These are phyloP conservation scores for Megalopta genalis DNA, from an alignment of 1,140 invertebrate species.

Conservation along the genomic window DNA sequence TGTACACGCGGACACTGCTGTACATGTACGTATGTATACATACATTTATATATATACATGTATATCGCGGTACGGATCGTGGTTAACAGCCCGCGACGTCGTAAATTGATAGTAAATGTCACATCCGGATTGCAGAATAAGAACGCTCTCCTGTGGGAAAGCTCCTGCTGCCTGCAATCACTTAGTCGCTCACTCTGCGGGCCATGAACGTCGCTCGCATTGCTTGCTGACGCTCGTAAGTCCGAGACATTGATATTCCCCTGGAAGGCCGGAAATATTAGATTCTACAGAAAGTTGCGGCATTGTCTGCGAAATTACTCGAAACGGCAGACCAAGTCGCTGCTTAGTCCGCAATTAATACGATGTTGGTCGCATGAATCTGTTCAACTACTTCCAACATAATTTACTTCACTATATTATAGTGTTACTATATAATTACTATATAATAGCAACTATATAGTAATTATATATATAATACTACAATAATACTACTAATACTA, in stretches of 20 bases:
- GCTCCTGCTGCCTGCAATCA: slow-evolving; percentile 48
- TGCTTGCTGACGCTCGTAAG: slow-evolving; percentile 42
- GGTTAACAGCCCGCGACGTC: slow-evolving; percentile 73
- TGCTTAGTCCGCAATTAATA: no score
- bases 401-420: no score
- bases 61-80: slow-evolving; percentile 50
- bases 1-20: not conserved
- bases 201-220: slow-evolving; percentile 41
- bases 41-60: not conserved
- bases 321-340: no score
- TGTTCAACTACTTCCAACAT: no score
- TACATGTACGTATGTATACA: not conserved
- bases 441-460: no score
- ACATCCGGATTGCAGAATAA: slow-evolving; percentile 72
- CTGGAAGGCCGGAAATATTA: slow-evolving; percentile 16
- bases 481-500: no score
- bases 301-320: no score
- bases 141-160: slow-evolving; percentile 64
- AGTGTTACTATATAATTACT: no score
- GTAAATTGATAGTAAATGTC: slow-evolving; percentile 78
- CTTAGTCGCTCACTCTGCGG: slow-evolving; percentile 46
- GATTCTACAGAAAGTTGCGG: not conserved
- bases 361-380: no score
- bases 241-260: slow-evolving; percentile 43
- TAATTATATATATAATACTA: no score